Conservation (phyloP, 1,140 invertebrate genomes). For the Wiebesia pumilae region DNA sequence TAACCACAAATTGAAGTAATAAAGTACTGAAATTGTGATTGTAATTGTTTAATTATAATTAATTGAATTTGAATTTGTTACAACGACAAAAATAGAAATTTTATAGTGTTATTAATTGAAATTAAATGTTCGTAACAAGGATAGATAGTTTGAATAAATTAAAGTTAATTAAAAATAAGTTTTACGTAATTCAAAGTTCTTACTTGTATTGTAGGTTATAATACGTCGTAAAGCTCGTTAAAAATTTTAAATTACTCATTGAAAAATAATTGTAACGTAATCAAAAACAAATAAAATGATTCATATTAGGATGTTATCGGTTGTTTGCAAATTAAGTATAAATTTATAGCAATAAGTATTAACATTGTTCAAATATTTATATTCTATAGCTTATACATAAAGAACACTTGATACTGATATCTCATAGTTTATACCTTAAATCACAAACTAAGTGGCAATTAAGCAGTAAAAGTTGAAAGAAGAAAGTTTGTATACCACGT, state of each 20-base stretch:
- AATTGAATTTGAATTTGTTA: too few relatives aligned
- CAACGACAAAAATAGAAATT: not conserved
- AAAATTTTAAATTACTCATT: not conserved
- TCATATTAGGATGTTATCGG: too few relatives aligned
- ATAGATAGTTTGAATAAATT: not conserved
- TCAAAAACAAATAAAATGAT: too few relatives aligned
- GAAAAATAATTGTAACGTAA: too few relatives aligned
- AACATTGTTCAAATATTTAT: not conserved
- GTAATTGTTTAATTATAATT: too few relatives aligned
- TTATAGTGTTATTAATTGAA: not conserved
- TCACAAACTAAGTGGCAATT: not conserved
- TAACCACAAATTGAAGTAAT: too few relatives aligned
- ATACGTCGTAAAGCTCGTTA: not conserved
- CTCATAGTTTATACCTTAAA: not conserved
- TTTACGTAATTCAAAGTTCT: not conserved
- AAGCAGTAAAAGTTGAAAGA: not conserved
- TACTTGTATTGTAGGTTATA: not conserved
- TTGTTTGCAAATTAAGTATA: too few relatives aligned
- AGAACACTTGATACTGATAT: not conserved
- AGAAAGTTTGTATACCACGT: too few relatives aligned
- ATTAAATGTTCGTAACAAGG: not conserved
- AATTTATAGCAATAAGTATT: too few relatives aligned
- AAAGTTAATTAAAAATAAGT: not conserved
- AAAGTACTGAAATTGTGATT: too few relatives aligned
- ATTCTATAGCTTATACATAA: not conserved